Evolutionary conservation across 2,797 vertebrate species (phyloP).

Genomic region (Synanceia verrucosa): DNA sequence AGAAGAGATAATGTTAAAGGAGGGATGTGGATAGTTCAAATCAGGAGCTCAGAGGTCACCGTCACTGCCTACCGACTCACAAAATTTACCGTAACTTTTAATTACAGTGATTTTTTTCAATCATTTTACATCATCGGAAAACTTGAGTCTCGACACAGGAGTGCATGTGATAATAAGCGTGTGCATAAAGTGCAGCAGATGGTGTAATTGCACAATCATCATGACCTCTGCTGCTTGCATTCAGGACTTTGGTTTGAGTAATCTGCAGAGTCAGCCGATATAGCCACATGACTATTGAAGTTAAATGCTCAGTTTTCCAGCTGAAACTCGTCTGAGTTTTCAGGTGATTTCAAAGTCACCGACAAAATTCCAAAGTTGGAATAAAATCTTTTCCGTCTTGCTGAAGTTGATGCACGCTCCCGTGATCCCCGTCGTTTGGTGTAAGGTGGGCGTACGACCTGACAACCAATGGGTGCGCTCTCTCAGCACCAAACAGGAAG

Average conservation of each 20-base stretch:
- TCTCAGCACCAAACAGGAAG: no score
- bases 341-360: no score
- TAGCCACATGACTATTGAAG: conserved; percentile 11
- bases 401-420: no score
- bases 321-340: conserved; percentile 14
- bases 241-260: conserved; percentile 14
- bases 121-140: background rate
- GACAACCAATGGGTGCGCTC: no score
- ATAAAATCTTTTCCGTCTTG: no score
- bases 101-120: background rate
- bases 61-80: background rate
- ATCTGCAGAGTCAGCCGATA: conserved; percentile 27
- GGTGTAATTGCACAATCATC: conserved; percentile 10
- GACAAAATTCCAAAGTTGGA: no score
- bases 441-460: no score
- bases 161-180: no score
- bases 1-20: background rate
- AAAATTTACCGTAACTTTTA: background rate
- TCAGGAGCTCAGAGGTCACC: background rate
- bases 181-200: no score
- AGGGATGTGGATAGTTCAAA: background rate
- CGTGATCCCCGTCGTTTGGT: no score
- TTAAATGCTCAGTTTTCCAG: conserved; percentile 20
- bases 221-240: conserved; percentile 6
- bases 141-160: background rate